Percentiles rank a stretch among this genome's conserved stretches.
Evolutionary conservation across 2,113 vertebrate genomes (phyloP).

Genomic region (Chaetura pelagica): DNA sequence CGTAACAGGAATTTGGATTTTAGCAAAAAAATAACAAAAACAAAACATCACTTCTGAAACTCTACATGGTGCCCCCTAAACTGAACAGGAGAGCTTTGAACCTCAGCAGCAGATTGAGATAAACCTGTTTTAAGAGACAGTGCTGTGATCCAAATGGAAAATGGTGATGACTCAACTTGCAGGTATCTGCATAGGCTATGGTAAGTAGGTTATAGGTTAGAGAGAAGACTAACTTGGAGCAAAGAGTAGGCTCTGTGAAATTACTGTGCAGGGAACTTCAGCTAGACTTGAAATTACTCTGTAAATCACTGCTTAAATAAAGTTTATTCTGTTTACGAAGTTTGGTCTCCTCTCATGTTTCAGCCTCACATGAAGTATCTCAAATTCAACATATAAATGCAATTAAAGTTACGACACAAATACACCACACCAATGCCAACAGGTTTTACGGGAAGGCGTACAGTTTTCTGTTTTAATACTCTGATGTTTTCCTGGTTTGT

Average conservation of each 20-base stretch:
- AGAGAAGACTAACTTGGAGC: neutral
- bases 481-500: slow-evolving; percentile 23
- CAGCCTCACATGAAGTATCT: slow-evolving; percentile 11
- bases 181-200: neutral
- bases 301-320: slow-evolving; percentile 3
- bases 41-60: neutral
- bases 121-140: neutral
- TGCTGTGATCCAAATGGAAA: neutral
- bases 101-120: neutral
- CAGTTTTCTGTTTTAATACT: neutral
- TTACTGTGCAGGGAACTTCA: neutral
- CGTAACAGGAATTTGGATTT: neutral
- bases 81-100: neutral
- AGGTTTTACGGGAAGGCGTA: slow-evolving; percentile 2
- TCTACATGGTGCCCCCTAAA: neutral
- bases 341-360: slow-evolving; percentile 35
- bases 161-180: neutral
- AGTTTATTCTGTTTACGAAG: slow-evolving; percentile 15
- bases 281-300: neutral
- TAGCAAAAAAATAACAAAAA: neutral
- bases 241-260: neutral
- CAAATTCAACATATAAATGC: slow-evolving; percentile 23
- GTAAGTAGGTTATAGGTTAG: neutral
- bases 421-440: neutral
- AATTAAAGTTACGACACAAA: slow-evolving; percentile 21